Evolutionary conservation across 2,797 vertebrate species (phyloP).

Genomic region (Phoeniculus purpureus): DNA sequence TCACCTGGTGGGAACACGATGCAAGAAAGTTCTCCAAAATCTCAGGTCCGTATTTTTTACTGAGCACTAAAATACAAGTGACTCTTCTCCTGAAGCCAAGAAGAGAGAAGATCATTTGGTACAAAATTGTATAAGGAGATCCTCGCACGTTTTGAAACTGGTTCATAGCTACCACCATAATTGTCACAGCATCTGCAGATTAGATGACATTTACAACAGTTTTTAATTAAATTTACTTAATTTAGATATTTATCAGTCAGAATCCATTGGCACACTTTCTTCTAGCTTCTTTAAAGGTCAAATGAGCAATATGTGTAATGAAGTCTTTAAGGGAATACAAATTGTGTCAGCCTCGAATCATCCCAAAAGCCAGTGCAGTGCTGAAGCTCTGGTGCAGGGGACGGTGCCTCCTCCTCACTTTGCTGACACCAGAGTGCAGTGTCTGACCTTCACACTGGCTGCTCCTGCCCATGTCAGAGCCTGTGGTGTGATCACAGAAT

Average conservation of each 20-base stretch:
- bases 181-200: conserved; percentile 39
- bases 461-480: neutral
- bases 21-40: conserved; percentile 37
- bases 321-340: conserved; percentile 59
- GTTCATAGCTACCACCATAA: conserved; percentile 45
- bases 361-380: neutral
- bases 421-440: conserved; percentile 68
- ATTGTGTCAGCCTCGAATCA: conserved; percentile 49
- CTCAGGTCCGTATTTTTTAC: conserved; percentile 10
- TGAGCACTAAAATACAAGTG: neutral
- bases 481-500: neutral
- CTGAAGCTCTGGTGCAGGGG: neutral
- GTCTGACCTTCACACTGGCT: conserved; percentile 24
- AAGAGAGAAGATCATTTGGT: neutral
- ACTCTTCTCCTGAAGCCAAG: neutral
- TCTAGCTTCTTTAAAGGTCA: conserved; percentile 65
- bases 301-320: conserved; percentile 69
- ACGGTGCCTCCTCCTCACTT: conserved; percentile 19
- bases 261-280: conserved; percentile 62
- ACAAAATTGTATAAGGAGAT: conserved; percentile 1
- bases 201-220: conserved; percentile 59
- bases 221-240: conserved; percentile 71
- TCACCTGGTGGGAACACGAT: conserved; percentile 47
- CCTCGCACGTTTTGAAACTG: conserved; percentile 43
- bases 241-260: conserved; percentile 68